Evolutionary conservation across 2,113 vertebrate species (phyloP), one percentile per base, ranked within the genome.

Genomic region (Synchiropus splendidus): DNA sequence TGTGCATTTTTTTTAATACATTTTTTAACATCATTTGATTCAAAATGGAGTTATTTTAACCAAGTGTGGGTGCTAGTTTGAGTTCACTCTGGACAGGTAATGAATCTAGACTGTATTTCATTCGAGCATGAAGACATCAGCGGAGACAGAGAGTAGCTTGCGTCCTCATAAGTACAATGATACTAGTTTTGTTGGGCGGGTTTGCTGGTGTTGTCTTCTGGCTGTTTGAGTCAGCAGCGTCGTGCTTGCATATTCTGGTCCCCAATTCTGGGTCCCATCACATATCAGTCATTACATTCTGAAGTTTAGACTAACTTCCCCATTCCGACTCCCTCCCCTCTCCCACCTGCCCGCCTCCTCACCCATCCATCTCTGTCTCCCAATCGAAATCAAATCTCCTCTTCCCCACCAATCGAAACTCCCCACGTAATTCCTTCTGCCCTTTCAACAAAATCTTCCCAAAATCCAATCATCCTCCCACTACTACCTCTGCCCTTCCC

Each of bases 241-340:
- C 9, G 49, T 67, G 18, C n/a, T 61, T 64, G 50, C 62, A 42
- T 52, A 48, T 57, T 36, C 42, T 36, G 61, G 21, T 48, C 76
- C 68, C 11, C 1, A 36, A 45, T 35, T 40, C 30, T 41, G 63
- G 64, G 47, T 67, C 61, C 59, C 70, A 60, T 74, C 49, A 58
- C 70, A 61, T 77, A 58, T 69, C 56, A 71, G 45, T 51, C 77
- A 72, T 74, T 44, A 36, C 70, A 71, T 62, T 78, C 54, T 62
- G 54, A 70, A 61, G 45, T 60, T 70, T 67, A 64, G 42, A 50
- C 72, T 79, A 74, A 80, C 58, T 41, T n/a, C 54, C 58, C 58
- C 70, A 70, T 61, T 56, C 65, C 59, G 4, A 3, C 41, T 51
- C 61, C 47, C 53, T 48, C 64, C 62, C 61, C 49, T 63, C 65